Base-by-base conservation (phyloP, 2,113 vertebrate species). In the Spilogale gracilis region DNA sequence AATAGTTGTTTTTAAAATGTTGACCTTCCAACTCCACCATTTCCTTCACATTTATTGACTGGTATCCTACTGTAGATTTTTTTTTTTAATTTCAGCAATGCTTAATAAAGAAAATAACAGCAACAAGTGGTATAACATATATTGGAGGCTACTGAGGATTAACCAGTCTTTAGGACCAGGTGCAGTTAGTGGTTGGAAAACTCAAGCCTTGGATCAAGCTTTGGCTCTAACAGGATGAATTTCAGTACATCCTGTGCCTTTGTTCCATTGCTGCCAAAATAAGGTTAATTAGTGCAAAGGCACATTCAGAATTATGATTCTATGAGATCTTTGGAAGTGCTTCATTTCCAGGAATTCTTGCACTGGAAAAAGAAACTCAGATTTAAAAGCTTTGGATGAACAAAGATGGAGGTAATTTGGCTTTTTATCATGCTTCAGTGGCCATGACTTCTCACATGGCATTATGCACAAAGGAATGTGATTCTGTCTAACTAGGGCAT, bases 311-410 rank as follows among this genome's bases (percentile, higher is more conserved):
- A 63, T 94, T 89, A 89, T 25, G 32, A 81, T 52, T 80, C 17
- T 71, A 69, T n/a, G 25, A 56, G 0, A 21, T 82, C n/a, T 3
- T 2, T 65, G 12, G 25, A 69, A 91, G 52, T 71, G 43, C 69
- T 92, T 76, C 6, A 87, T 89, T 95, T 92, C n/a, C n/a, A 69
- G 4, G n/a, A 89, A 94, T 81, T 89, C 32, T 76, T 85, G 12
- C 20, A 43, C 38, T 69, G 52, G 50, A 89, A 88, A 95, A 50
- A 2, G 23, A 48, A 76, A 1, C 7, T 84, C 30, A 91, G 56
- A 81, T 95, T 86, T 92, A 92, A 82, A 14, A 90, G 4, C 32
- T 87, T 71, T 27, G 38, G 20, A 78, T 71, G 91, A 94, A 90
- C 52, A 90, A 92, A 94, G 61, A 65, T 11, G 0, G 80, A 71